Evolutionary conservation across 2,888 invertebrate genomes (phyloP).

Genomic region (Norana najaformis): DNA sequence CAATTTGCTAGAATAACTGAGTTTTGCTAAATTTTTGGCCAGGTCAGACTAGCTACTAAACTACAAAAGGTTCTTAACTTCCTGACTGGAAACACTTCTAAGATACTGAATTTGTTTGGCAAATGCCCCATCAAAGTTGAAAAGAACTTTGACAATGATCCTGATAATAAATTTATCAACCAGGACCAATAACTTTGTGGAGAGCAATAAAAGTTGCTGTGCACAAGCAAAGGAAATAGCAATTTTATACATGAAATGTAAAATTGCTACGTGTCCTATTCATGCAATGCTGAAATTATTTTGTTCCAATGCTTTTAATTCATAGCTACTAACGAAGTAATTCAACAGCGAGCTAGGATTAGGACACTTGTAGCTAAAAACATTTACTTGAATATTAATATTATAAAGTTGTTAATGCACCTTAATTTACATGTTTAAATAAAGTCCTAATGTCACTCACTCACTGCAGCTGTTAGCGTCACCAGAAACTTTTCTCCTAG

Average conservation of each 20-base stretch:
- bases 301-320: neutral
- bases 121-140: neutral
- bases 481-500: too few species aligned
- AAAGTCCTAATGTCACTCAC: neutral
- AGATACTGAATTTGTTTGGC: neutral
- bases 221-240: neutral
- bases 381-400: neutral
- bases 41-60: neutral
- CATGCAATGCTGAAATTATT: neutral
- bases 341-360: neutral
- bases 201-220: neutral
- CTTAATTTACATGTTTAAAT: neutral
- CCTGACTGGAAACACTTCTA: neutral
- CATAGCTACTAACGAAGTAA: neutral
- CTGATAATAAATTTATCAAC: neutral
- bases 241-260: neutral
- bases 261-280: too few species aligned
- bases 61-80: neutral
- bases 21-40: neutral
- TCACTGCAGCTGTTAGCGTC: too few species aligned
- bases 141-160: neutral
- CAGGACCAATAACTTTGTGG: slow-evolving; percentile 13
- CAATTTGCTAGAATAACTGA: neutral
- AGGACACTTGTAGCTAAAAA: too few species aligned
- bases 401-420: neutral